Evolutionary conservation across 37 sponge, comb jelly and placozoan genomes (phyloP).

Genomic region (Agelas oroides): DNA sequence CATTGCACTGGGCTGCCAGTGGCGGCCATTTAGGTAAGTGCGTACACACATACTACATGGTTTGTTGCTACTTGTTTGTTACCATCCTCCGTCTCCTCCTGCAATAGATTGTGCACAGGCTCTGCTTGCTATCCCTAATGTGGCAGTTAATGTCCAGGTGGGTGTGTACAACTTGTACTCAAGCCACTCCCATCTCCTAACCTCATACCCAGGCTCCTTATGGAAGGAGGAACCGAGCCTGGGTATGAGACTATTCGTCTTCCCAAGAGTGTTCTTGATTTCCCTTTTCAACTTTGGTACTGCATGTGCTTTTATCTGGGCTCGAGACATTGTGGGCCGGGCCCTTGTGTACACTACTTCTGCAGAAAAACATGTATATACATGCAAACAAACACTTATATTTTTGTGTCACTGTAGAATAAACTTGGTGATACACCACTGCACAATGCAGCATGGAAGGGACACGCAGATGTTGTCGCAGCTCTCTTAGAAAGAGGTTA

Average conservation of each 20-base stretch:
- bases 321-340: too few species aligned
- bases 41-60: not conserved
- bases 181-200: too few species aligned
- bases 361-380: not conserved
- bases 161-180: constrained; percentile 14
- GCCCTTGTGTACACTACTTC: not conserved
- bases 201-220: too few species aligned
- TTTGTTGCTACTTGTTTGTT: not conserved
- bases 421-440: constrained; percentile 98
- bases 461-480: constrained; percentile 78
- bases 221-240: too few species aligned
- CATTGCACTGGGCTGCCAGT: constrained; percentile 98
- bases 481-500: constrained; percentile 86
- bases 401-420: constrained; percentile 66
- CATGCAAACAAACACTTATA: not conserved
- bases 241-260: too few species aligned
- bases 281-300: too few species aligned
- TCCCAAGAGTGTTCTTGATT: too few species aligned
- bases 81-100: too few species aligned
- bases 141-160: constrained; percentile 82
- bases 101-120: constrained; percentile 72
- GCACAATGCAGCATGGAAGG: constrained; percentile 99
- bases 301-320: too few species aligned
- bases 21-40: constrained; percentile 88
- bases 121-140: constrained; percentile 63